These are phyloP conservation scores for Tokudaia muenninki DNA, from an alignment of 2,797 vertebrate genomes.

Conservation along the genomic window DNA sequence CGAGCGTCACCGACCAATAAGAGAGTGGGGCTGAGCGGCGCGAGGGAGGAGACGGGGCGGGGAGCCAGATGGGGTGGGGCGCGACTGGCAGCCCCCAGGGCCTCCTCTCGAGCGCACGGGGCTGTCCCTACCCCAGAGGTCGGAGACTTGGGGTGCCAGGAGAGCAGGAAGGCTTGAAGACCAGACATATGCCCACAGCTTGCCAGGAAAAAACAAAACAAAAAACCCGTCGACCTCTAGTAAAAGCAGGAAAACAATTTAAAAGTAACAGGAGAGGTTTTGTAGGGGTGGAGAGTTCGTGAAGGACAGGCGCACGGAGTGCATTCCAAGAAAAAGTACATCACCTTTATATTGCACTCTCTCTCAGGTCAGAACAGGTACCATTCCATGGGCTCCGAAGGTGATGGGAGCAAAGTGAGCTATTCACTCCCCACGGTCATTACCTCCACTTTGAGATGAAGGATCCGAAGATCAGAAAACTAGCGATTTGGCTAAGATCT, in stretches of 20 bases:
- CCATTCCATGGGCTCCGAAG: neutral
- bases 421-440: neutral
- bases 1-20: conserved; percentile 79
- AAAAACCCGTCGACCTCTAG: neutral
- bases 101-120: neutral
- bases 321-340: neutral
- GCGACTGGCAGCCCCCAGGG: neutral
- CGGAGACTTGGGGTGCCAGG: neutral
- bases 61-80: neutral
- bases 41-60: neutral
- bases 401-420: neutral
- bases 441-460: neutral
- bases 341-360: neutral
- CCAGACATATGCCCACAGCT: neutral
- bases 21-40: conserved; percentile 40
- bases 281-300: neutral
- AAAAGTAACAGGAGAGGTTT: neutral
- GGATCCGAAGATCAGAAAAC: neutral
- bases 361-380: neutral
- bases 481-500: neutral
- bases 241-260: conserved; percentile 32
- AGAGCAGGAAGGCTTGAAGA: neutral
- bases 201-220: neutral
- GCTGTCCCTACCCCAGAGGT: neutral
- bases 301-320: neutral